These are phyloP conservation scores for Crambe crambe DNA, from an alignment of 37 sponge, comb jelly and placozoan species.

Conservation along the genomic window DNA sequence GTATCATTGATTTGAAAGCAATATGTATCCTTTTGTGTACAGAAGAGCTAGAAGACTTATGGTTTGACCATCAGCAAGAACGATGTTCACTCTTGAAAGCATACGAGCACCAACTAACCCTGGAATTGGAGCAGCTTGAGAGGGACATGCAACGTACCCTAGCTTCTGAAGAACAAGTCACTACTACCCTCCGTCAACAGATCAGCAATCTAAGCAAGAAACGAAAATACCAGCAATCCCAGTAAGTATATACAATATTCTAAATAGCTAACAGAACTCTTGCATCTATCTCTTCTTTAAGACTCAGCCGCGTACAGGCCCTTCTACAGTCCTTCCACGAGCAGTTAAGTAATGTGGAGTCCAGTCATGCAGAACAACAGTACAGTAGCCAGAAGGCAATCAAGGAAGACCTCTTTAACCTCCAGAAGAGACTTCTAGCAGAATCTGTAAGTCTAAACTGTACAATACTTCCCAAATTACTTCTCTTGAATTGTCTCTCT, in stretches of 20 bases:
- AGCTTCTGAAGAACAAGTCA: neutral
- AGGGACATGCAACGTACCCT: neutral
- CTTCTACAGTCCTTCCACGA: slow-evolving; percentile 16
- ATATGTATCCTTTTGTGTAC: no score
- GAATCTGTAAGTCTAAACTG: slow-evolving; percentile 18
- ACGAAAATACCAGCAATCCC: neutral
- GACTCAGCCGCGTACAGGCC: neutral
- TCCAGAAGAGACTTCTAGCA: slow-evolving; percentile 23
- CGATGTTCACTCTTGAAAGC: neutral
- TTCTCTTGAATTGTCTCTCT: no score
- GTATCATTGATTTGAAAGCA: no score
- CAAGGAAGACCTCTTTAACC: slow-evolving; percentile 22
- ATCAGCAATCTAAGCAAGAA: neutral
- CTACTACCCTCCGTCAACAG: neutral
- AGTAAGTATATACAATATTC: slow-evolving; percentile 8
- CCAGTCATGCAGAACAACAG: neutral
- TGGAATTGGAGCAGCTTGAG: slow-evolving; percentile 20
- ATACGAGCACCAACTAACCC: slow-evolving; percentile 5
- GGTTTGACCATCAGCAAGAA: slow-evolving; percentile 9
- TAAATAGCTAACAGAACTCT: neutral
- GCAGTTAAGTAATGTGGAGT: slow-evolving; percentile 11
- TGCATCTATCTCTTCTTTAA: neutral
- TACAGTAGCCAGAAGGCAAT: slow-evolving; percentile 2
- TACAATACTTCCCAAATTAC: neutral
- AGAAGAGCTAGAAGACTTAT: slow-evolving; percentile 11